Base-by-base conservation (phyloP, 2,113 vertebrate genomes). In the Pterocles burchelli region DNA sequence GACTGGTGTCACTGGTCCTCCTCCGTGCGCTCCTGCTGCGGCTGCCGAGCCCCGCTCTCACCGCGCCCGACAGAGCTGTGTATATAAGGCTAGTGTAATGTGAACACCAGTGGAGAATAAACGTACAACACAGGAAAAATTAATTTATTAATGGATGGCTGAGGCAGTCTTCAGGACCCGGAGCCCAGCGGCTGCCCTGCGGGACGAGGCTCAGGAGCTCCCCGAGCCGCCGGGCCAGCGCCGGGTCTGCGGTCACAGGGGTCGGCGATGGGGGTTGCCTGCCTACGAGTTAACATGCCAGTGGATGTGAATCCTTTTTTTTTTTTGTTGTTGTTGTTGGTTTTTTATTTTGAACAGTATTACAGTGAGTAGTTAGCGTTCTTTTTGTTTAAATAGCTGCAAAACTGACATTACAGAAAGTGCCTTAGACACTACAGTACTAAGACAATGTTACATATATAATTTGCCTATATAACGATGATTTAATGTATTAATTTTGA, bases 371-470 rank as follows among this genome's bases (percentile, higher is more conserved):
- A 98, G 85, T 96, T 97, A 97, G 97, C 41, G 7, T 97, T 91
- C 85, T 95, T 97, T 97, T 93, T 74, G 97, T 98, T 98, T 93
- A 92, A 96, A 86, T 98, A 98, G 98, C 96, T 96, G 93, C 96
- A 97, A 96, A 97, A 96, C 95, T 97, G 98, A 98, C 97, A 98
- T 98, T 98, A 98, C 98, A 98, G 98, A 97, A 99, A 98, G 99
- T 99, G 99, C 99, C 99, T 99, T 99, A 98, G 99, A 99, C 98
- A 99, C 99, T 99, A 98, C 99, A 99, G 99, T 99, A 98, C 98
- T 98, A 98, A 98, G 98, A 99, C 98, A 98, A 98, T 97, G 98
- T 98, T 96, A 97, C 98, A 88, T 96, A 89, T 97, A 97, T 97
- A 88, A 98, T 98, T 98, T 98, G 98, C 97, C 98, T 98, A 96